Base-by-base conservation (phyloP, 1,140 invertebrate genomes). In the Prorops nasuta region DNA sequence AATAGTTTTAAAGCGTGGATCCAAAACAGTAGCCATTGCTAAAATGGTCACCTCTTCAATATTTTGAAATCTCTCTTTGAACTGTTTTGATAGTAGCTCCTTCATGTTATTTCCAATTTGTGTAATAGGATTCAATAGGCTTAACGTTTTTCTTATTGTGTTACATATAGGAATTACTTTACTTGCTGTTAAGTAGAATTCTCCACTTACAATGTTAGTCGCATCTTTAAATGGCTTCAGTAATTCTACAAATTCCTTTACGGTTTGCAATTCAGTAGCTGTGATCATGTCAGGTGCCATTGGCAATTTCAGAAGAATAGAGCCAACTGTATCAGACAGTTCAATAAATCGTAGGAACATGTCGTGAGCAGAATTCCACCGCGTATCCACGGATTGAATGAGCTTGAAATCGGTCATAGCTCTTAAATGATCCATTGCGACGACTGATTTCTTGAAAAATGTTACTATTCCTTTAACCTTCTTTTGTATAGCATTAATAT, bases 1-100 rank as follows among this genome's bases (percentile, higher is more conserved):
- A 32, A 65, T 61, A 42, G 54, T 54, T 58, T 70, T 72, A 42
- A 69, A 70, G 18, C 66, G 53, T 47, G 67, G 63, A 37, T 72
- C 70, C 47, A 72, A 65, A 59, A 72, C 64, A 31, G 65, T 71
- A 37, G 68, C 68, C 47, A 40, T 53, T 32, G 63, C 48, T 31
- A 67, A 51, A 50, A 52, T 38, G n/a, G n/a, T n/a, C 43, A 41
- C 24, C 55, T 40, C 44, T 49, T 69, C 63, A 45, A 66, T 15
- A 7, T 42, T 14, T 3, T 36, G 16, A 36, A 42, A 49, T 41
- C 31, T 40, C 20, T 40, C 10, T 16, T 24, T 3, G 8, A 48
- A 17, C 31, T 48, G n/a, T 10, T 1, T 9, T 16, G 39, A 48
- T 14, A 48, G 14, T 3, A 21, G 12, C 8, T 12, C 12, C n/a